phyloP scores from a whole-genome alignment of 2,888 invertebrate species.

The Spilarctia lutea region DNA sequence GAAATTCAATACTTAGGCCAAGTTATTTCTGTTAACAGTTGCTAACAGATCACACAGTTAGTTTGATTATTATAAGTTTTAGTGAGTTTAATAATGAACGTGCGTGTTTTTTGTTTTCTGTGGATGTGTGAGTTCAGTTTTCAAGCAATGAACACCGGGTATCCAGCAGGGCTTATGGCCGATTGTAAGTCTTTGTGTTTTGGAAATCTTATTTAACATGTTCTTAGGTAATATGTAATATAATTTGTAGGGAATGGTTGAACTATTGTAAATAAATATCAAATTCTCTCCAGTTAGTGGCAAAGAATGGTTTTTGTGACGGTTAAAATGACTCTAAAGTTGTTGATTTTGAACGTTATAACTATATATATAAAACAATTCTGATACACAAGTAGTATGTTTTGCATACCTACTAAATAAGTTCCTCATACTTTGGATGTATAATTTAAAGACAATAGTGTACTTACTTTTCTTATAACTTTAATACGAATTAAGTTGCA shows the following conservation, averaged over 20 bases:
- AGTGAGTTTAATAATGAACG: conserved; percentile 7
- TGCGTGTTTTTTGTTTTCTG: conserved; percentile 22
- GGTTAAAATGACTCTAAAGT: not conserved
- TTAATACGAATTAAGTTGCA: not conserved
- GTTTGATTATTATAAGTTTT: not conserved
- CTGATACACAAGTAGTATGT: too few relatives aligned
- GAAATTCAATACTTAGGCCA: conserved; percentile 57
- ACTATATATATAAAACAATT: too few relatives aligned
- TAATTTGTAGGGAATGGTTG: not conserved
- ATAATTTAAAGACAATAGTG: too few relatives aligned
- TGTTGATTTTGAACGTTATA: not conserved
- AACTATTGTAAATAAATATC: not conserved
- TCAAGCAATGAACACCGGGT: conserved; percentile 62
- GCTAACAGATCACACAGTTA: conserved; percentile 54
- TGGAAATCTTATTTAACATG: too few relatives aligned
- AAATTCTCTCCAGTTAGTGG: not conserved
- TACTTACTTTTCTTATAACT: not conserved
- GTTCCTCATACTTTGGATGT: not conserved
- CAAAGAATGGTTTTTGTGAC: too few relatives aligned
- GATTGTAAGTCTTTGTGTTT: conserved; percentile 67
- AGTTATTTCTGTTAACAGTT: conserved; percentile 59
- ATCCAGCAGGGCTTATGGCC: conserved; percentile 73
- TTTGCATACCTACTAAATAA: not conserved
- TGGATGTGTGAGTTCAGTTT: conserved; percentile 44
- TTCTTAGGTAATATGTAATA: too few relatives aligned